These are phyloP conservation scores for Leptinotarsa undecemlineata DNA, from an alignment of 1,140 invertebrate genomes.

Conservation along the genomic window DNA sequence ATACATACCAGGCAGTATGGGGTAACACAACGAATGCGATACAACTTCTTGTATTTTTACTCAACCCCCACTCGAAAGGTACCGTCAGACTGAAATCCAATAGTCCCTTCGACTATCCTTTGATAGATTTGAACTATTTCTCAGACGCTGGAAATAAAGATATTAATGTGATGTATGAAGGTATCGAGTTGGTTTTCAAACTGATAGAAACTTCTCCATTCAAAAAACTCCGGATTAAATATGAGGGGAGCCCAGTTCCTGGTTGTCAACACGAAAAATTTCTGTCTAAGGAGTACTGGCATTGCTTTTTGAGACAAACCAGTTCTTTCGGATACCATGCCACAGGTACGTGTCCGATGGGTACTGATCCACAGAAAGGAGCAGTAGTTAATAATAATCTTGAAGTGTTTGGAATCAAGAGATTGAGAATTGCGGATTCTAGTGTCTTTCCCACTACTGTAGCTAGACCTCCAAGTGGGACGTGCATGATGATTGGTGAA, in stretches of 20 bases:
- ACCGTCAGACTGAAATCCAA: slow-evolving; percentile 68
- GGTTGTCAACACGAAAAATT: background rate
- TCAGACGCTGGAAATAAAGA: slow-evolving; percentile 68
- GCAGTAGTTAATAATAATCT: slow-evolving; percentile 60
- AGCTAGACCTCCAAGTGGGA: slow-evolving; percentile 71
- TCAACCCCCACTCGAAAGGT: slow-evolving; percentile 79
- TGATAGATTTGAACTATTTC: slow-evolving; percentile 81
- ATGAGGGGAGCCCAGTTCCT: background rate
- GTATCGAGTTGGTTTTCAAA: slow-evolving; percentile 57
- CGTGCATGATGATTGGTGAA: slow-evolving; percentile 82
- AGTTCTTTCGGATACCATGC: slow-evolving; percentile 48
- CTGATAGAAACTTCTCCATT: slow-evolving; percentile 9
- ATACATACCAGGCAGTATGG: slow-evolving; percentile 24
- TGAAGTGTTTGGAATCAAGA: slow-evolving; percentile 54
- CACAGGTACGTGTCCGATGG: slow-evolving; percentile 64
- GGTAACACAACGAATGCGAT: slow-evolving; percentile 59
- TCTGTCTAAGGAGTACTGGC: slow-evolving; percentile 13
- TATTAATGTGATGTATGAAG: slow-evolving; percentile 61
- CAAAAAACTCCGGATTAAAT: background rate
- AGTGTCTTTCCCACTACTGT: slow-evolving; percentile 72
- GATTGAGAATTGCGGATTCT: slow-evolving; percentile 71
- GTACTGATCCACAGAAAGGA: slow-evolving; percentile 46
- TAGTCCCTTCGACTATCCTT: slow-evolving; percentile 74
- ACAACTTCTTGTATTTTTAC: slow-evolving; percentile 39
- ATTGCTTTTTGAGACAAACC: slow-evolving; percentile 15